Conservation (phyloP, 1,140 invertebrate species). For the Sycophaga agraensis region DNA sequence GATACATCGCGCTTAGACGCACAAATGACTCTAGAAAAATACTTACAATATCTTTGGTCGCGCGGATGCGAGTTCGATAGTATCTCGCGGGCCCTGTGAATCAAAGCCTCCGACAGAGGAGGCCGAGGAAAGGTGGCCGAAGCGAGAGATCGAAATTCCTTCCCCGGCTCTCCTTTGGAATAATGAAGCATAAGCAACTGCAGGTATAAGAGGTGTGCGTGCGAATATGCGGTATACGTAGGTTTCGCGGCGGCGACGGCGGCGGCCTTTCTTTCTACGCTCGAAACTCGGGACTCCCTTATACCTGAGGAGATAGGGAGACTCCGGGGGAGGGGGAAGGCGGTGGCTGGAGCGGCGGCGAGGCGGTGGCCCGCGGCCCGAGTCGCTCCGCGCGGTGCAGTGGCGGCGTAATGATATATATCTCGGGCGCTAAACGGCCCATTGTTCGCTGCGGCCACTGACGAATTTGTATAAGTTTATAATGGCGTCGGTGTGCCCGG, state of each 20-base stretch:
- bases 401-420: constrained; percentile 55
- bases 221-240: too few relatives aligned
- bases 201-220: too few relatives aligned
- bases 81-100: constrained; percentile 39
- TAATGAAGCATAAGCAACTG: too few relatives aligned
- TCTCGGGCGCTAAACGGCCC: constrained; percentile 56
- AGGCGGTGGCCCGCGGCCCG: constrained; percentile 8
- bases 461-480: constrained; percentile 60
- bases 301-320: not conserved
- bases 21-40: constrained; percentile 20
- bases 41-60: constrained; percentile 15
- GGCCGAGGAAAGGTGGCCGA: not conserved
- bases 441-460: constrained; percentile 55
- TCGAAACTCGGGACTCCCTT: too few relatives aligned
- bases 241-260: too few relatives aligned
- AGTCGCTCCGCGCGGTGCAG: constrained; percentile 25
- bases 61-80: constrained; percentile 38
- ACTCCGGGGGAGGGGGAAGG: not conserved
- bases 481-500: constrained; percentile 43
- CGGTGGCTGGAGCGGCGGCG: constrained; percentile 9
- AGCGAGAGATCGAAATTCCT: not conserved
- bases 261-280: too few relatives aligned
- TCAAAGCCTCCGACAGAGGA: not conserved
- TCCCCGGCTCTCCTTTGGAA: too few relatives aligned
- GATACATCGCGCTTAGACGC: constrained; percentile 14